A percentile compares a stretch with the other conserved stretches of the same genome.
These are phyloP conservation scores for Rhegmatorhina hoffmannsi DNA, from an alignment of 2,113 vertebrate genomes.

Conservation along the genomic window DNA sequence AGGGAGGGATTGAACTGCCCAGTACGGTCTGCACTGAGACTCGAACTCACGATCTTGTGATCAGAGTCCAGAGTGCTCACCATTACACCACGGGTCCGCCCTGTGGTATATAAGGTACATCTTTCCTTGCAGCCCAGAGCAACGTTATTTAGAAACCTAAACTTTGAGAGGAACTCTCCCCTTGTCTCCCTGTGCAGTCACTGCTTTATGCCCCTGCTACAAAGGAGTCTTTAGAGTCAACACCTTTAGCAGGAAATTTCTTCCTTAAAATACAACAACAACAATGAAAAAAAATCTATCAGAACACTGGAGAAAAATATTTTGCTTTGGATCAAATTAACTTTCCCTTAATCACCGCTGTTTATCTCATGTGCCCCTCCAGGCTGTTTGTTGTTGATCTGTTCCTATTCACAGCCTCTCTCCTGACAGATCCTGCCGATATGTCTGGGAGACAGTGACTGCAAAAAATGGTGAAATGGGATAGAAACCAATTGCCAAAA, in stretches of 20 bases:
- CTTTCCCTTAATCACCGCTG: not conserved
- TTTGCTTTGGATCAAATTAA: not conserved
- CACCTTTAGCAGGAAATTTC: not conserved
- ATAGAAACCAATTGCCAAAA: not conserved
- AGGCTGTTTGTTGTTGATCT: not conserved
- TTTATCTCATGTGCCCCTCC: not conserved
- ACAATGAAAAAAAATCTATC: too few species aligned
- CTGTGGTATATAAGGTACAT: not conserved
- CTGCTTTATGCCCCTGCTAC: not conserved
- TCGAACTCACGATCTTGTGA: too few species aligned
- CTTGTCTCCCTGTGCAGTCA: not conserved
- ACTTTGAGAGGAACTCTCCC: not conserved
- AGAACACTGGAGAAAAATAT: not conserved
- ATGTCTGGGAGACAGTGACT: not conserved
- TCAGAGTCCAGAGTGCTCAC: too few species aligned
- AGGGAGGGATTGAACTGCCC: too few species aligned
- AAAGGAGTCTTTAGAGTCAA: not conserved
- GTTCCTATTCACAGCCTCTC: not conserved
- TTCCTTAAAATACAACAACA: not conserved
- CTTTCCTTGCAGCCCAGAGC: not conserved
- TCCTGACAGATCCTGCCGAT: not conserved
- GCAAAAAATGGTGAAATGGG: not conserved
- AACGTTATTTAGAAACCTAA: not conserved
- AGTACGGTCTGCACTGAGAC: too few species aligned
- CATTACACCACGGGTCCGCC: too few species aligned